Base-by-base conservation (phyloP, 2,888 invertebrate species). In the Leptopterna dolabrata region DNA sequence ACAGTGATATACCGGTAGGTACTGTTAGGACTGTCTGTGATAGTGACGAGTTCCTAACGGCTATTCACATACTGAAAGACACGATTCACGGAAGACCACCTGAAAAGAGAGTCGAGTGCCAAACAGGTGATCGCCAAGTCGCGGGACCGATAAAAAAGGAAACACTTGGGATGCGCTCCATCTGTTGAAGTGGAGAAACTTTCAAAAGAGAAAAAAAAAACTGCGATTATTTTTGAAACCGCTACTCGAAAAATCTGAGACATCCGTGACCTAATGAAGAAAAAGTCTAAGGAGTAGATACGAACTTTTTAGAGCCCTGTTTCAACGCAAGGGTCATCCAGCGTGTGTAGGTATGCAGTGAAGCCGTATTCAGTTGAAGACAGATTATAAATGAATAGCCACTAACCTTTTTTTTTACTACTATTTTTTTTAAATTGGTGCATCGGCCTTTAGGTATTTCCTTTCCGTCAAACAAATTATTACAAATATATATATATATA, bases 31-130 rank as follows among this genome's bases (percentile, higher is more conserved):
- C 51, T 51, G 51, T 51, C n/a, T 1, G 51, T 51, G 51, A n/a
- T n/a, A 14, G 51, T 51, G n/a, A 51, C n/a, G n/a, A 51, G n/a
- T 51, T 16, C 51, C 51, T 16, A 51, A 51, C n/a, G n/a, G 16
- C n/a, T 6, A n/a, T 16, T n/a, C 51, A 51, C 51, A 51, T n/a
- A 51, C 51, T 51, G 4, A 4, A n/a, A n/a, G 51, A 14, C 16
- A n/a, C 51, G n/a, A n/a, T 63, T 63, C 63, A 24, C 63, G 63
- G 63, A 63, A 63, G 63, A 63, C 63, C 63, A 63, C 63, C 63
- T 63, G 63, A 24, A 63, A 55, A 55, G 24, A 24, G 63, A 63
- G 63, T 4, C 63, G 24, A 19, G 63, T 63, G 63, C 63, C 63
- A 63, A 63, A 11, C 63, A 63, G 63, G 63, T 63, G 63, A 63